Conservation (phyloP, 2,797 vertebrate species). For the Anableps anableps region DNA sequence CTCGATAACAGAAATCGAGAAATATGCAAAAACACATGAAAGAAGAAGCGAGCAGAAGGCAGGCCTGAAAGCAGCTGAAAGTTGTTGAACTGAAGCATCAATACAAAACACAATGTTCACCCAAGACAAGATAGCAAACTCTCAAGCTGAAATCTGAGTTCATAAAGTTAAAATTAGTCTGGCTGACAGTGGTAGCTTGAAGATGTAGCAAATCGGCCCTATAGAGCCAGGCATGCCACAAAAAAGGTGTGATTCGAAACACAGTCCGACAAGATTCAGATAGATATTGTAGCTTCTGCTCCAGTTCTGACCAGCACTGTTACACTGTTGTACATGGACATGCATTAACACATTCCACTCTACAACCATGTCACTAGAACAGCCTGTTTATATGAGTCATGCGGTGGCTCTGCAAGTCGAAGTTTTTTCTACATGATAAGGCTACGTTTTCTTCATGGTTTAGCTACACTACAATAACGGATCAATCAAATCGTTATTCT, state of each 20-base stretch:
- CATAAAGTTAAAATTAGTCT: not conserved
- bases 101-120: not conserved
- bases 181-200: not conserved
- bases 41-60: not conserved
- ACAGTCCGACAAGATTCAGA: not conserved
- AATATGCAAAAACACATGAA: not conserved
- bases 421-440: not conserved
- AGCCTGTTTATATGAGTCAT: not conserved
- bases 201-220: not conserved
- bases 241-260: not conserved
- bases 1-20: not conserved
- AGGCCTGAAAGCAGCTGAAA: not conserved
- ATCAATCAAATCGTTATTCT: not conserved
- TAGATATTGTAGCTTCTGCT: not conserved
- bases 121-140: not conserved
- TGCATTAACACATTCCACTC: not conserved
- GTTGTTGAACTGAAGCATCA: not conserved
- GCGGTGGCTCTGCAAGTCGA: not conserved
- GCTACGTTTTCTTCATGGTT: not conserved
- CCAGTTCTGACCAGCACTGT: not conserved
- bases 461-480: not conserved
- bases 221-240: not conserved
- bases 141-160: not conserved
- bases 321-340: not conserved
- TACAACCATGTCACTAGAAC: not conserved